Base-by-base conservation (phyloP, 2,888 invertebrate genomes). In the Euzophera pinguis region DNA sequence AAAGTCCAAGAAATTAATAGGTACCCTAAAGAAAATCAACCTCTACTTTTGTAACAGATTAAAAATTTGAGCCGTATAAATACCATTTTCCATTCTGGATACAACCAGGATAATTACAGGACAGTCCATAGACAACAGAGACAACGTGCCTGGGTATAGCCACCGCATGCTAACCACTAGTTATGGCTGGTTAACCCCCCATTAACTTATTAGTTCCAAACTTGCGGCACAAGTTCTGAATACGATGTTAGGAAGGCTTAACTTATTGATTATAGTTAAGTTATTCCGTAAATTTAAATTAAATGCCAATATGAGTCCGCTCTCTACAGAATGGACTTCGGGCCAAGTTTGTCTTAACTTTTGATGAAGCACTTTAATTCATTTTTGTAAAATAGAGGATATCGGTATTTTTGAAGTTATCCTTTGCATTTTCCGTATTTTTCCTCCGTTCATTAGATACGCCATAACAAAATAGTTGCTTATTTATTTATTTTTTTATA, bases 191-290 rank as follows among this genome's bases (percentile, higher is more conserved):
- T 74, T 71, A 68, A 63, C 60, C 63, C 59, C 65, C 67, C 69
- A 68, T 75, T 74, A 66, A 71, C 75, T 74, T 73, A 78, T 75
- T 77, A 77, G 75, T 74, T 71, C 61, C 56, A 64, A 64, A 62
- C 56, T 65, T 55, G 37, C 53, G 32, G 59, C 47, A 38, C 27
- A 69, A 69, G 63, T 65, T 67, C 50, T 53, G 56, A 54, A 64
- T 32, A 34, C 50, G 51, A 34, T 49, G 39, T 29, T 50, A 39
- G n/a, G n/a, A n/a, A 47, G 45, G 38, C 38, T 48, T 39, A 50
- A 50, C 49, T 50, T 50, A 50, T 50, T 50, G 49, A 39, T 32
- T 50, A 29, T 49, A 27, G 37, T 22, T 17, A 17, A 37, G 47
- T 37, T 37, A 48, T 48, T 48, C 35, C n/a, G 37, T 37, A 37